These are phyloP conservation scores for Punctoribates punctum DNA, from an alignment of 2,888 invertebrate species.

Conservation along the genomic window DNA sequence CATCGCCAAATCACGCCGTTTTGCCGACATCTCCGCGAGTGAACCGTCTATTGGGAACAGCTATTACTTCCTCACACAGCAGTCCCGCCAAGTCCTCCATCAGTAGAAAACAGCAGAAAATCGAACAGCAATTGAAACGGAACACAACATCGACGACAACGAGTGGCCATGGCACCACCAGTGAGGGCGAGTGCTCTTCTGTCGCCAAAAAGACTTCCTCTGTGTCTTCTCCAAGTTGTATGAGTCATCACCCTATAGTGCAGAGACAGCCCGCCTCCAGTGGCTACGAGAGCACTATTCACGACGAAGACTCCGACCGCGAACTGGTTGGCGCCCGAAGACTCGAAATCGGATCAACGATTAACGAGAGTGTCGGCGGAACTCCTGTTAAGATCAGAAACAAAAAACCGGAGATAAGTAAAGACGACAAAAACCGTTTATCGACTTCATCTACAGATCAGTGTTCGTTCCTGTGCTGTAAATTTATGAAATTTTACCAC, in stretches of 20 bases:
- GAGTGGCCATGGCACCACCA: conserved; percentile 42
- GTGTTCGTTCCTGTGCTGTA: conserved; percentile 42
- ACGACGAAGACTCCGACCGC: conserved; percentile 40
- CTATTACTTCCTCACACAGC: background rate
- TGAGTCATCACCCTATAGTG: background rate
- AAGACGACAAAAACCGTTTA: conserved; percentile 32
- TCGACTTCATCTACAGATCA: conserved; percentile 36
- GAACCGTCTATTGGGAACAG: conserved; percentile 33
- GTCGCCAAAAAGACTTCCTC: conserved; percentile 35
- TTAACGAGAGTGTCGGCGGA: conserved; percentile 1
- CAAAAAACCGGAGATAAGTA: conserved; percentile 13
- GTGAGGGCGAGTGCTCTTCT: conserved; percentile 43
- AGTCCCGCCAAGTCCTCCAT: conserved; percentile 35
- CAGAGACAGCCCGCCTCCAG: conserved; percentile 41
- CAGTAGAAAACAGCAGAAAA: conserved; percentile 11
- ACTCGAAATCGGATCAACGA: background rate
- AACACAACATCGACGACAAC: conserved; percentile 44
- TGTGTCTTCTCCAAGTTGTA: conserved; percentile 2
- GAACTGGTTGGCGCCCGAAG: conserved; percentile 28
- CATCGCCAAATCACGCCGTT: conserved; percentile 33
- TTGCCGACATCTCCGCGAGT: conserved; percentile 42
- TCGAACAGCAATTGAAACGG: conserved; percentile 35
- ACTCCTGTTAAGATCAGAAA: conserved; percentile 27
- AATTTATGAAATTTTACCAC: conserved; percentile 39
- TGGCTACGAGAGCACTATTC: conserved; percentile 42